Percentiles rank a stretch among this genome's conserved stretches.
These are phyloP conservation scores for Scaptomyza polygonia DNA, from an alignment of 2,888 invertebrate species.

Conservation along the genomic window DNA sequence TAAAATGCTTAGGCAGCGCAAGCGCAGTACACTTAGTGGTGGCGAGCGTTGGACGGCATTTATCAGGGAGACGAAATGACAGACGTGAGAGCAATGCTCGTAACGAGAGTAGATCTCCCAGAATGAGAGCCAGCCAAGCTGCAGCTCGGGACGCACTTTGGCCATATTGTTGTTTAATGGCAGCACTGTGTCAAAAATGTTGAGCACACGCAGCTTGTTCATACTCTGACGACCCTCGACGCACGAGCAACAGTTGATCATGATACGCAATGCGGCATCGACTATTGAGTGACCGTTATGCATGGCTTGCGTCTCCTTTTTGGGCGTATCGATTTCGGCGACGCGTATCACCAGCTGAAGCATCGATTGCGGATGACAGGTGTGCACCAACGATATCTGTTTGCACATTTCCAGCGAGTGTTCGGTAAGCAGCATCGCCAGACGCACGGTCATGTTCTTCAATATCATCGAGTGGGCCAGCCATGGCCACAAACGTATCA, in stretches of 20 bases:
- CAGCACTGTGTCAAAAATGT: conserved; percentile 80
- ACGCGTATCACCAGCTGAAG: conserved; percentile 78
- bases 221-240: conserved; percentile 81
- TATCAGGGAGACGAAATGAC: conserved; percentile 75
- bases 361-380: conserved; percentile 71
- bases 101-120: conserved; percentile 83
- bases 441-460: conserved; percentile 68
- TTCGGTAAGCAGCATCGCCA: conserved; percentile 78
- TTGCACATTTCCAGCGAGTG: conserved; percentile 82
- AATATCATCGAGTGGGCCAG: conserved; percentile 76
- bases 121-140: conserved; percentile 80
- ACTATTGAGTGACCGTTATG: conserved; percentile 40
- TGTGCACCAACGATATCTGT: conserved; percentile 68
- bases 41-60: conserved; percentile 62
- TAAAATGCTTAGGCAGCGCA: conserved; percentile 76
- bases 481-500: conserved; percentile 82
- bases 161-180: conserved; percentile 63
- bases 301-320: conserved; percentile 17
- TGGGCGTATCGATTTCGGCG: conserved; percentile 33
- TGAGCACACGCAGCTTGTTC: conserved; percentile 78
- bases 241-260: conserved; percentile 82
- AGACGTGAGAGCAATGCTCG: conserved; percentile 73
- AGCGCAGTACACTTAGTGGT: conserved; percentile 50
- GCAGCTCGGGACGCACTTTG: conserved; percentile 71
- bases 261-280: conserved; percentile 71